Conservation (phyloP, 2,113 vertebrate species). For the Centrocercus urophasianus region DNA sequence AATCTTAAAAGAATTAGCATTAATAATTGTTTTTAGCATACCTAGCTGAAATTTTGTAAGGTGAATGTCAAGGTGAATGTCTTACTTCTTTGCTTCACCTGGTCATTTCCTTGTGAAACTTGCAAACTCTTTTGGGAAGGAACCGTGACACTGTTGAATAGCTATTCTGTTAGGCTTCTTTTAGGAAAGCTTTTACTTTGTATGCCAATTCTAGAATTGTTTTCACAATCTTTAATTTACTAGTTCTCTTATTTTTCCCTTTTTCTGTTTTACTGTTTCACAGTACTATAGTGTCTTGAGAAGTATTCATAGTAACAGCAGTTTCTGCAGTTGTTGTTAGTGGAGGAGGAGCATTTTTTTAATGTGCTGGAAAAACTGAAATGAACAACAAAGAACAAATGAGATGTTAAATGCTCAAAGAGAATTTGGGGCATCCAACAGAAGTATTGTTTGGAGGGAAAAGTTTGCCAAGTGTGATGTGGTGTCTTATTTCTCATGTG, state of each 20-base stretch:
- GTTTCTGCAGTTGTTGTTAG: not conserved
- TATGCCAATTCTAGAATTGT: not conserved
- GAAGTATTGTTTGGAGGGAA: slow-evolving; percentile 6
- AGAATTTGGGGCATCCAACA: not conserved
- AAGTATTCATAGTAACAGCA: not conserved
- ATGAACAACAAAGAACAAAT: not conserved
- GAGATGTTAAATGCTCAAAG: not conserved
- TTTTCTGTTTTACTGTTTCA: not conserved
- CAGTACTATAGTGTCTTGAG: not conserved
- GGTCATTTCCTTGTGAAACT: not conserved
- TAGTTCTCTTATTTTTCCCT: not conserved
- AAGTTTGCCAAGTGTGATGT: not conserved
- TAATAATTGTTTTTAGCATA: not conserved
- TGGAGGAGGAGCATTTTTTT: not conserved
- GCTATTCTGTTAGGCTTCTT: not conserved
- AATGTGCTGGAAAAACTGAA: not conserved
- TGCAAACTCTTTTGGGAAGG: not conserved
- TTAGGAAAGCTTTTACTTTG: not conserved
- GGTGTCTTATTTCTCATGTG: not conserved
- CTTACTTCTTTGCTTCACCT: not conserved
- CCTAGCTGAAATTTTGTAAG: not conserved
- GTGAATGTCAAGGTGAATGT: no score
- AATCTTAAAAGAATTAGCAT: not conserved
- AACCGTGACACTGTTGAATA: not conserved
- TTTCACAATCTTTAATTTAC: not conserved